Percentiles rank a stretch among this genome's conserved stretches.
These are phyloP conservation scores for Diplodus puntazzo DNA, from an alignment of 2,797 vertebrate species.

Conservation along the genomic window DNA sequence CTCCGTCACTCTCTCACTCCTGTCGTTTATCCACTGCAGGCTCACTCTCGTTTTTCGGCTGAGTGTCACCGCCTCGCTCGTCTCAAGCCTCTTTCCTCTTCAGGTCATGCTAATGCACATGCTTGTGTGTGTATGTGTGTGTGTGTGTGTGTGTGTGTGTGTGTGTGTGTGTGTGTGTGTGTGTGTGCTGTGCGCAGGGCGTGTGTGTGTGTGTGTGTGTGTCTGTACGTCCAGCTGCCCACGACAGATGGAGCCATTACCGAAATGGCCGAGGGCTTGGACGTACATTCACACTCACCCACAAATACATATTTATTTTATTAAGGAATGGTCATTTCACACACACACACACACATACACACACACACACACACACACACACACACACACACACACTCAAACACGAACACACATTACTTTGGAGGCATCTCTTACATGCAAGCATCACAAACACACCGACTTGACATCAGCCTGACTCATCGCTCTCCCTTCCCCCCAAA, in stretches of 20 bases:
- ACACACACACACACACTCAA: too few species aligned
- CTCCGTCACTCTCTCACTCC: slow-evolving; percentile 34
- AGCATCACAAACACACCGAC: slow-evolving; percentile 8
- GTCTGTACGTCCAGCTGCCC: slow-evolving; percentile 58
- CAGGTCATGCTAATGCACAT: slow-evolving; percentile 32
- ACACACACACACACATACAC: slow-evolving; percentile 4
- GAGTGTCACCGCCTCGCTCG: slow-evolving; percentile 5
- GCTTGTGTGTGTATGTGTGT: neutral
- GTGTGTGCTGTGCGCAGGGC: too few species aligned
- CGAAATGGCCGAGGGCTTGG: slow-evolving; percentile 56
- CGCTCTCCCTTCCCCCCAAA: neutral
- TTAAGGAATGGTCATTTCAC: slow-evolving; percentile 29
- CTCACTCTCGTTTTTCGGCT: neutral
- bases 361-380: too few species aligned
- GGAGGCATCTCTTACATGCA: slow-evolving; percentile 16
- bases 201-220: slow-evolving; percentile 4
- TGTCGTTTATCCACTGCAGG: slow-evolving; percentile 33
- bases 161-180: neutral
- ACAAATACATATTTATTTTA: slow-evolving; percentile 42
- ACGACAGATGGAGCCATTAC: slow-evolving; percentile 72
- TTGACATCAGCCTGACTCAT: slow-evolving; percentile 11
- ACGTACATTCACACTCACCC: slow-evolving; percentile 49
- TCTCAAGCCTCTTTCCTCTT: slow-evolving; percentile 22
- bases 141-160: too few species aligned
- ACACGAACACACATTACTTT: neutral